Conservation (phyloP, 2,113 vertebrate genomes). For the Scolopax mira region DNA sequence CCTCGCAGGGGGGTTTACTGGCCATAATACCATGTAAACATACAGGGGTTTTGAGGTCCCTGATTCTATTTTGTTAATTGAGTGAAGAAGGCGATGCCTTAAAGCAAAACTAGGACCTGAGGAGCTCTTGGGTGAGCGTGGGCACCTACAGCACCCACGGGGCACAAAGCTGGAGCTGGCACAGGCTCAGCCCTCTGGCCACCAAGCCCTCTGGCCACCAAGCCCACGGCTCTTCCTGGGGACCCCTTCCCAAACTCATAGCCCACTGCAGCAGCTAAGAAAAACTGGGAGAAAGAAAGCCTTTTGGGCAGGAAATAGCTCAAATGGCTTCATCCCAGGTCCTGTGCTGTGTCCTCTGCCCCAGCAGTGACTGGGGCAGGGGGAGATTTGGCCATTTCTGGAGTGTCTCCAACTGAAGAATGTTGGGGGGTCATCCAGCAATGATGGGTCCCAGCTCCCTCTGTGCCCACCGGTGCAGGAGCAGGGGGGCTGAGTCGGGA, state of each 20-base stretch:
- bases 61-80: background rate
- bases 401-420: background rate
- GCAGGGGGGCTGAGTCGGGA: background rate
- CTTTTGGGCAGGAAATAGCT: background rate
- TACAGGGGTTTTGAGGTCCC: background rate
- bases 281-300: background rate
- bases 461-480: background rate
- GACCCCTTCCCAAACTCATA: background rate
- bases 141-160: background rate
- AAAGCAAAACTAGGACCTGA: background rate
- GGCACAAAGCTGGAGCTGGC: background rate
- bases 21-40: background rate
- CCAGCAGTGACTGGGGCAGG: fast-evolving
- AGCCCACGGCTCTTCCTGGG: background rate
- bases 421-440: fast-evolving
- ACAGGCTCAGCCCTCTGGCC: background rate
- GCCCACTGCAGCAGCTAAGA: background rate
- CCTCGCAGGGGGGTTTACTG: background rate
- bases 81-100: background rate
- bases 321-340: background rate
- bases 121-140: background rate
- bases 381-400: background rate
- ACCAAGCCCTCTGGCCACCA: background rate
- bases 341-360: background rate
- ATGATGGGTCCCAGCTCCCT: background rate